These are phyloP conservation scores for Cerceris ruficornis DNA, from an alignment of 2,888 invertebrate species.

Conservation along the genomic window DNA sequence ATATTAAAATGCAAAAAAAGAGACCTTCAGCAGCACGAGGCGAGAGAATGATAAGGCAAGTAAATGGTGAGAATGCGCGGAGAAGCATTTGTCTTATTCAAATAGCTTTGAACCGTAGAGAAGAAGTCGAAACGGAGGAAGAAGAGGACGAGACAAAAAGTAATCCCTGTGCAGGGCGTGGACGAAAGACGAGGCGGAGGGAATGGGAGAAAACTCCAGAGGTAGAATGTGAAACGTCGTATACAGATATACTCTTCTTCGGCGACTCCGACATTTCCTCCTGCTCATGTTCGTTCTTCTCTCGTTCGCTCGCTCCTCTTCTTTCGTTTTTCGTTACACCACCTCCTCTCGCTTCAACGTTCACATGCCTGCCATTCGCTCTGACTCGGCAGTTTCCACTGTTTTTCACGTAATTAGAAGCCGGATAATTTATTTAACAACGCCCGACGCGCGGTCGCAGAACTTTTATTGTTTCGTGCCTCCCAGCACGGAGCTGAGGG, in stretches of 20 bases:
- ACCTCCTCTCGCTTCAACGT: conserved; percentile 15
- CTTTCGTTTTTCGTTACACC: conserved; percentile 1
- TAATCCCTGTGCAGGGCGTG: conserved; percentile 22
- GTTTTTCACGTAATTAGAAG: conserved; percentile 75
- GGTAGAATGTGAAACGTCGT: conserved; percentile 5
- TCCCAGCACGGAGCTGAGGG: conserved; percentile 17
- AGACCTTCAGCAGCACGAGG: conserved; percentile 18
- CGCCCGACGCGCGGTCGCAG: conserved; percentile 63
- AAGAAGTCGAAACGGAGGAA: conserved; percentile 18
- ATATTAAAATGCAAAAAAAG: conserved; percentile 58
- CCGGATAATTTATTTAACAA: conserved; percentile 75
- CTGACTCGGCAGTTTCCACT: conserved; percentile 62
- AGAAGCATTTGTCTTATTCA: conserved; percentile 66
- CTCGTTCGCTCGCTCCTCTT: background rate
- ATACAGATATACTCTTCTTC: conserved; percentile 12
- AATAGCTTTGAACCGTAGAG: conserved; percentile 24
- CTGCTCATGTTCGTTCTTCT: background rate
- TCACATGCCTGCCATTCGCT: conserved; percentile 55
- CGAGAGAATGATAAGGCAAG: conserved; percentile 14
- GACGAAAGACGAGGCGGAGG: conserved; percentile 4
- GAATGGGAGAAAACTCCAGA: conserved; percentile 5
- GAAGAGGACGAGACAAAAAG: conserved; percentile 38
- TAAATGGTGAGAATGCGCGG: conserved; percentile 22
- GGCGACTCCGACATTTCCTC: background rate
- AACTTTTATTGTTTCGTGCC: conserved; percentile 68